These are phyloP conservation scores for Corydoras sp. DNA, from an alignment of 2,113 vertebrate species.

Conservation along the genomic window DNA sequence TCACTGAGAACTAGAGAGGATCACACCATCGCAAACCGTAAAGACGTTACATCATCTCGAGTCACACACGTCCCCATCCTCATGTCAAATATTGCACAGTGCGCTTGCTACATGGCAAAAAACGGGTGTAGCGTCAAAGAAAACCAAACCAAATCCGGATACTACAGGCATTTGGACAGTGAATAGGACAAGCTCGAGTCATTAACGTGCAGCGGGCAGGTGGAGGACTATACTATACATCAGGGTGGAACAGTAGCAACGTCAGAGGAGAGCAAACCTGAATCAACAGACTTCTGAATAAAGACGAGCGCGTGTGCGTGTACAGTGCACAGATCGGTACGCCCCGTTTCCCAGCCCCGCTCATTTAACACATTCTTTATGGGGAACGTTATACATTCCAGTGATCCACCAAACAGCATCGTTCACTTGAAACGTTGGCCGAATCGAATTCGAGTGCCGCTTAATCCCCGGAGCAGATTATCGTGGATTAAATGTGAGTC, in stretches of 20 bases:
- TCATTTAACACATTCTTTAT: too few species aligned
- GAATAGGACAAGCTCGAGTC: conserved; percentile 81
- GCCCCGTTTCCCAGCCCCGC: too few species aligned
- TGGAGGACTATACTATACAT: conserved; percentile 16
- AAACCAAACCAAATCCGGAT: conserved; percentile 78
- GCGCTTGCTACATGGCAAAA: conserved; percentile 99
- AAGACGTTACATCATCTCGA: conserved; percentile 96
- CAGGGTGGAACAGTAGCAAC: conserved; percentile 79
- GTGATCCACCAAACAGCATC: too few species aligned
- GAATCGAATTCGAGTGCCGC: too few species aligned
- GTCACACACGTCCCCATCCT: conserved; percentile 90
- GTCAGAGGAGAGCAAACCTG: conserved; percentile 74
- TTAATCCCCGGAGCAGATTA: too few species aligned
- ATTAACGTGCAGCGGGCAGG: conserved; percentile 70
- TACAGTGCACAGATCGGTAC: too few species aligned
- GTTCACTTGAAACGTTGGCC: too few species aligned
- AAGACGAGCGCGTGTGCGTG: conserved; percentile 27
- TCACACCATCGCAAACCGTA: conserved; percentile 96
- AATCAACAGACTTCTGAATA: conserved; percentile 73
- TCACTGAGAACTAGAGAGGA: conserved; percentile 99
- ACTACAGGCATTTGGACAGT: conserved; percentile 80
- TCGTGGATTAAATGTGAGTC: too few species aligned
- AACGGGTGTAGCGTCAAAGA: conserved; percentile 59
- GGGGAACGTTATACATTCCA: too few species aligned
- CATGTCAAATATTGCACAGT: conserved; percentile 99